Evolutionary conservation across 2,797 vertebrate genomes (phyloP).

Genomic region (Aselliscus stoliczkanus): DNA sequence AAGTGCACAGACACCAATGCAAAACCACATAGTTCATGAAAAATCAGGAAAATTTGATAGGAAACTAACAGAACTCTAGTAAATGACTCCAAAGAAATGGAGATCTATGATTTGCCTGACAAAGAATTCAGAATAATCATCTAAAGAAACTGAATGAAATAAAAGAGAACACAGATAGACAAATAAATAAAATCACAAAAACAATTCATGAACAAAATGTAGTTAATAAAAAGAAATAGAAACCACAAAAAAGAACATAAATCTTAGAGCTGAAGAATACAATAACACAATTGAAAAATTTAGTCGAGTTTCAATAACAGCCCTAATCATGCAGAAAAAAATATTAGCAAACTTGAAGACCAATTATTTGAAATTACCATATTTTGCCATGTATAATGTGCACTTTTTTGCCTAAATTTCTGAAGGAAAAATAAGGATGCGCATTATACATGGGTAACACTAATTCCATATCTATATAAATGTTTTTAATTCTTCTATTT

Average conservation of each 20-base stretch:
- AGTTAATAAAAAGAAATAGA: neutral
- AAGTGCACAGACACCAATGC: neutral
- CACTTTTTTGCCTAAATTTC: too few relatives aligned
- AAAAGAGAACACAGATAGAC: neutral
- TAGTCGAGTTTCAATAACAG: neutral
- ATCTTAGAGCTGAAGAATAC: neutral
- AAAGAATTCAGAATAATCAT: neutral
- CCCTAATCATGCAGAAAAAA: neutral
- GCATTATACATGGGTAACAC: too few relatives aligned
- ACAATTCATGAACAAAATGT: neutral
- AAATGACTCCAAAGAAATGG: neutral
- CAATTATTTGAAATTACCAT: neutral
- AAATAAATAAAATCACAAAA: neutral
- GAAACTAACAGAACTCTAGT: neutral
- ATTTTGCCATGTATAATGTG: too few relatives aligned
- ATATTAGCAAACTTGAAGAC: neutral
- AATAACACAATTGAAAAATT: neutral
- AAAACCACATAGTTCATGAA: neutral
- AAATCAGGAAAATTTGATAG: neutral
- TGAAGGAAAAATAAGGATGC: too few relatives aligned
- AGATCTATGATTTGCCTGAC: neutral
- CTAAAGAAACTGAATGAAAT: neutral
- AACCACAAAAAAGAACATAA: neutral
- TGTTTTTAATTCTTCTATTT: too few relatives aligned
- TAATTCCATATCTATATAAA: too few relatives aligned